Conservation (phyloP, 2,888 invertebrate species). For the Nephrocerus scutellatus region DNA sequence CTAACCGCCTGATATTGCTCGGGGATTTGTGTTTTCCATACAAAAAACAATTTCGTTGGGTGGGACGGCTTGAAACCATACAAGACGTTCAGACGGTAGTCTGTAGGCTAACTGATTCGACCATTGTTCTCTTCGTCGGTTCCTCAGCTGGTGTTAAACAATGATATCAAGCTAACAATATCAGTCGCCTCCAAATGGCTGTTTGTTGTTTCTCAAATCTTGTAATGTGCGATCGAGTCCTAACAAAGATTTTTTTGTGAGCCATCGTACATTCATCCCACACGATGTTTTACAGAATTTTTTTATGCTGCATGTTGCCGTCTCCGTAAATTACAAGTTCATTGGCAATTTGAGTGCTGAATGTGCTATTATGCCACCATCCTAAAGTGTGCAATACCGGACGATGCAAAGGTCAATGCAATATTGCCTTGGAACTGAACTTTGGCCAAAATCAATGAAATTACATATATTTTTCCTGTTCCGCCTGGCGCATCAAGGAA, state of each 20-base stretch:
- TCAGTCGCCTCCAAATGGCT: slow-evolving; percentile 9
- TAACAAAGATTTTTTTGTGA: slow-evolving; percentile 14
- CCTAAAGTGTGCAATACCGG: slow-evolving; percentile 10
- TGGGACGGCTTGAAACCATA: no score
- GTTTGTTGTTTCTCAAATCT: slow-evolving; percentile 9
- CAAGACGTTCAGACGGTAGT: no score
- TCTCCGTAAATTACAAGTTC: neutral
- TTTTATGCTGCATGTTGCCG: slow-evolving; percentile 4
- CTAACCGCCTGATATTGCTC: no score
- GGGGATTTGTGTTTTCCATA: no score
- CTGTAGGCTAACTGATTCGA: no score
- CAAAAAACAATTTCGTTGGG: no score
- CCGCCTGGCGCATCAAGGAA: slow-evolving; percentile 7
- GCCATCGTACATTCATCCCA: slow-evolving; percentile 8
- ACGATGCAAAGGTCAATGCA: slow-evolving; percentile 10
- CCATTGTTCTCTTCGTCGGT: no score
- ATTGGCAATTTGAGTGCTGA: slow-evolving; percentile 6
- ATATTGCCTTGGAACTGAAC: slow-evolving; percentile 11
- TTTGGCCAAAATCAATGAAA: slow-evolving; percentile 9
- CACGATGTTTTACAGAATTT: slow-evolving; percentile 4
- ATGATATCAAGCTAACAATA: no score
- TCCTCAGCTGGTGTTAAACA: no score
- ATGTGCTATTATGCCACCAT: slow-evolving; percentile 10
- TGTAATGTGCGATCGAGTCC: slow-evolving; percentile 9
- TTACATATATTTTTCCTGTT: slow-evolving; percentile 8